phyloP scores from a whole-genome alignment of 53 echinoderm and acorn worm genomes.

The Crossaster papposus region DNA sequence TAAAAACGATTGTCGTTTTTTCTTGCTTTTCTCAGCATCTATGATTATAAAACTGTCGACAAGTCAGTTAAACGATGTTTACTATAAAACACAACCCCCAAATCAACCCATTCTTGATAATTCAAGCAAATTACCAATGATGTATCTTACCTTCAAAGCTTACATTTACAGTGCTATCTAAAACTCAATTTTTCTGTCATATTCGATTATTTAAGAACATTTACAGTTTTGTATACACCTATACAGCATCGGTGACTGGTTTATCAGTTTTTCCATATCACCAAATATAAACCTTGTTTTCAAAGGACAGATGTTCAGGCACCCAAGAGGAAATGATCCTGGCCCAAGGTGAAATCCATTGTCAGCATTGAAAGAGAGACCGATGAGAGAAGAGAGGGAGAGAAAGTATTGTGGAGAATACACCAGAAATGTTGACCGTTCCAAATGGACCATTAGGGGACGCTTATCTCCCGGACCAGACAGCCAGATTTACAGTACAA shows the following conservation, averaged over 20 bases:
- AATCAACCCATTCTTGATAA: too few species aligned
- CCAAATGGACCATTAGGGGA: conserved; percentile 26
- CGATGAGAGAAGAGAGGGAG: neutral
- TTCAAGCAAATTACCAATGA: too few species aligned
- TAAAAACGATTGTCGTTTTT: too few species aligned
- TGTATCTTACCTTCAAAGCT: too few species aligned
- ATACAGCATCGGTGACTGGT: conserved; percentile 23
- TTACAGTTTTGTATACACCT: too few species aligned
- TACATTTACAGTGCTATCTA: neutral
- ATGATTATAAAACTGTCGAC: too few species aligned
- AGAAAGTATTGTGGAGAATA: conserved; percentile 34
- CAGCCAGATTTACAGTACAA: conserved; percentile 15
- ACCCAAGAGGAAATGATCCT: conserved; percentile 54
- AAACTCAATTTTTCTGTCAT: conserved; percentile 2
- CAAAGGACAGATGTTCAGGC: conserved; percentile 64
- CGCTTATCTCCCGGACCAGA: conserved; percentile 38
- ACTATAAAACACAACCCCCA: too few species aligned
- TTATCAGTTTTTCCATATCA: conserved; percentile 29
- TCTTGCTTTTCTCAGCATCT: too few species aligned
- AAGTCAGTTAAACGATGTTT: too few species aligned
- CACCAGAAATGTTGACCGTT: neutral
- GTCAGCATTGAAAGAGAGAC: conserved; percentile 10
- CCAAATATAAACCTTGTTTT: conserved; percentile 54
- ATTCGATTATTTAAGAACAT: too few species aligned
- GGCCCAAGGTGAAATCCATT: conserved; percentile 66